Evolutionary conservation across 2,888 invertebrate species (phyloP).

Genomic region (Cabera pusaria): DNA sequence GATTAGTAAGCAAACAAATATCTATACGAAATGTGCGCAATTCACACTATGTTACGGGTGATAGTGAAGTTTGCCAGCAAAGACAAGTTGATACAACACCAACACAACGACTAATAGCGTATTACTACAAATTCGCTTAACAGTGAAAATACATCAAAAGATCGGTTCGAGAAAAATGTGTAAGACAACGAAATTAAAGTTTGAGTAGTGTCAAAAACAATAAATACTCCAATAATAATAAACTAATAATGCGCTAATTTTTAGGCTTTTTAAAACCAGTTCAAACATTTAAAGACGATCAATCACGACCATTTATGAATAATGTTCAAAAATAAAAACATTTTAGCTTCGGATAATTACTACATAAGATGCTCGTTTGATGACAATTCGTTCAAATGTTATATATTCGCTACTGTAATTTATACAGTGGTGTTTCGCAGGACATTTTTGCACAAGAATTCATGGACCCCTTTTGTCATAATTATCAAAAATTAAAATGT

Average conservation of each 20-base stretch:
- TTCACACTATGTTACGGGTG: slow-evolving; percentile 15
- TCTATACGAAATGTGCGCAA: slow-evolving; percentile 4
- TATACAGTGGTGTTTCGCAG: neutral
- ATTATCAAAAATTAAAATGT: neutral
- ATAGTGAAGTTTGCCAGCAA: slow-evolving; percentile 6
- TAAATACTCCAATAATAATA: slow-evolving; percentile 9
- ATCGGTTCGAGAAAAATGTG: slow-evolving; percentile 2
- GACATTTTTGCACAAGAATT: slow-evolving; percentile 2
- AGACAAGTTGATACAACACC: too few species aligned
- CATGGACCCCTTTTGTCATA: neutral
- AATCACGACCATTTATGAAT: neutral
- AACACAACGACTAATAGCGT: neutral
- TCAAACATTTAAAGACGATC: slow-evolving; percentile 27
- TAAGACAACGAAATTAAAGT: slow-evolving; percentile 5
- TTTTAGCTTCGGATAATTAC: slow-evolving; percentile 6
- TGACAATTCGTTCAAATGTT: slow-evolving; percentile 4
- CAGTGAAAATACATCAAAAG: slow-evolving; percentile 6
- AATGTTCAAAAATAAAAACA: neutral
- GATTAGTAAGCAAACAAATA: slow-evolving; percentile 11
- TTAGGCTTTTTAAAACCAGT: slow-evolving; percentile 35
- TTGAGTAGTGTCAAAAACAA: slow-evolving; percentile 9
- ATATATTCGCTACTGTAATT: too few species aligned
- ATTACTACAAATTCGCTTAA: slow-evolving; percentile 8
- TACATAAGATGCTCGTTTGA: slow-evolving; percentile 29
- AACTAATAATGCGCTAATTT: slow-evolving; percentile 27